Evolutionary conservation across 2,797 vertebrate species (phyloP), one percentile per base, ranked within the genome.

Genomic region (Erpetoichthys calabaricus): DNA sequence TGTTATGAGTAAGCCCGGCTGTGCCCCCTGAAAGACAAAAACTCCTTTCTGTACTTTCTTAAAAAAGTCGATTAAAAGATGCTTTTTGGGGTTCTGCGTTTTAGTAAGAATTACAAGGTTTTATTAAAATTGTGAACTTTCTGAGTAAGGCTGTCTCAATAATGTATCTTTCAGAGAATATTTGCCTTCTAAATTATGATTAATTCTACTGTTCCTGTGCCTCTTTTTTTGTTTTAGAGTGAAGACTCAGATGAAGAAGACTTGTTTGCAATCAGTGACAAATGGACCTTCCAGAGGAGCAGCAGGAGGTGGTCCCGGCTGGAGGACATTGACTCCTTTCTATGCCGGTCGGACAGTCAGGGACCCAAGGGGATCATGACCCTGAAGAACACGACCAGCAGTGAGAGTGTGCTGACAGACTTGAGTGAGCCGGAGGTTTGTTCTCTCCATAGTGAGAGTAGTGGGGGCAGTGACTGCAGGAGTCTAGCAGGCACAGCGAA

Each of bases 211-310:
- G 25, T 25, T 25, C 25, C 25, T 2, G 2, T 25, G 25, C 25
- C 25, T 25, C 25, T 25, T 25, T 25, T 25, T 74, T 51, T 75
- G 64, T 69, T 62, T 3, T 63, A 99, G 96, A 89, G 86, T 76
- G 94, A 98, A 76, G 94, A 98, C 78, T 99, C 96, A 1, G 96
- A 99, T 87, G 94, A 98, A 75, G 96, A 99, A 75, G 94, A 97
- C 50, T 77, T 91, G 61, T 96, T 94, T 66, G 92, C 92, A 47
- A 91, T 99, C 79, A 98, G 96, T 67, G 91, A 92, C 84, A 94
- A 94, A 91, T 98, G 96, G 95, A 97, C 91, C 63, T 99, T 97
- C 82, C 93, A 98, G 76, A 89, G 88, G 83, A 91, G 84, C 70
- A 99, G 96, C 74, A 85, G 87, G 60, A 86, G 91, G 55, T 99